Base-by-base conservation (phyloP, 2,113 vertebrate species). In the Tachysurus fulvidraco region DNA sequence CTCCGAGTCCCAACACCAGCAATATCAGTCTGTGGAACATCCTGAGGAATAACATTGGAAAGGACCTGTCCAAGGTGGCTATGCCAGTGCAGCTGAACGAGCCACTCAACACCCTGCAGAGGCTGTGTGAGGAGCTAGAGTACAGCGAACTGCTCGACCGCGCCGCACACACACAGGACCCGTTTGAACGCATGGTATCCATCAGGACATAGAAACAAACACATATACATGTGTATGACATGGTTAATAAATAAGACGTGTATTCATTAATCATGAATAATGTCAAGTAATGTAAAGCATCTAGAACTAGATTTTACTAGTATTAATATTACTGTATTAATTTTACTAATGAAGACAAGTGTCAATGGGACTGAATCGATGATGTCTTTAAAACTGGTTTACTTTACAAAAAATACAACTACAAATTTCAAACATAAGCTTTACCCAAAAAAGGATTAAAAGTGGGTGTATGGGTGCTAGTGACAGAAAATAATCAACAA, bases 31-130 rank as follows among this genome's bases (percentile, higher is more conserved):
- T 99, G 2, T 99, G 98, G 98, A 98, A 98, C 93, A 99, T 99
- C 91, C 95, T 99, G 85, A 96, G 96, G 81, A 99, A 98, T 78
- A 99, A 99, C 93, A 99, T 99, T 0, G 98, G 98, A 36, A 99
- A 99, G 92, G 98, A 99, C 89, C 94, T 99, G 76, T 99, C 98
- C 85, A 99, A 99, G 86, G 98, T 99, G 93, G 95, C 97, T 57
- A 99, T 99, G 98, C 98, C 98, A 0, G 98, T 99, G 69, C 96
- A 97, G 85, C 93, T 99, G 13, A 99, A 99, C 0, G 98, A 99
- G 90, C 98, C 98, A 0, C 94, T 99, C 60, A 99, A 98, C 94
- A 97, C 97, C 0, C 96, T 99, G 90, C 98, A 99, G 94, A 94
- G 96, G 46, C 95, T 99, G 74, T 98, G 98, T 0, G 98, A 99